Percentiles rank a stretch among this genome's conserved stretches.
These are phyloP conservation scores for Turdus rufiventris DNA, from an alignment of 2,113 vertebrate species.

Conservation along the genomic window DNA sequence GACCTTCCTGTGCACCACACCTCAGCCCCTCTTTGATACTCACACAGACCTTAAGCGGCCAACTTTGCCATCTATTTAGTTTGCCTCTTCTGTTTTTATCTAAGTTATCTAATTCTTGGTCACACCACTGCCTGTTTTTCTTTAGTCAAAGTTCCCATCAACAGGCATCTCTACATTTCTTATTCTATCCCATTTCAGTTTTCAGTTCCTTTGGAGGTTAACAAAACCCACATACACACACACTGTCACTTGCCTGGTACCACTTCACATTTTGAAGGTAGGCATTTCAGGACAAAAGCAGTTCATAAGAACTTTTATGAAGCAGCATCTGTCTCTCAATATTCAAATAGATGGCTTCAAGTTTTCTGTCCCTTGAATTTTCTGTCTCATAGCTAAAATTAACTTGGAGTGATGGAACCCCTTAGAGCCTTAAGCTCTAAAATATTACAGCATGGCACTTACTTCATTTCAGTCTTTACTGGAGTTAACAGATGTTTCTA, in stretches of 20 bases:
- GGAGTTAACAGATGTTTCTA: not conserved
- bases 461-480: not conserved
- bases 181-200: not conserved
- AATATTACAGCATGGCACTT: not conserved
- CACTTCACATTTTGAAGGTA: not conserved
- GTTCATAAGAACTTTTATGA: not conserved
- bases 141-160: not conserved
- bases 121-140: not conserved
- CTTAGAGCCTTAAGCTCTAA: not conserved
- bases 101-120: not conserved
- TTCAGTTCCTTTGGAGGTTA: not conserved
- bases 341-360: not conserved
- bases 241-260: accelerated
- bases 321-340: not conserved
- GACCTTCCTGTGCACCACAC: not conserved
- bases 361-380: not conserved
- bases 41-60: not conserved
- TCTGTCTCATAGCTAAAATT: not conserved
- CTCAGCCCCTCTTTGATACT: not conserved
- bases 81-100: not conserved
- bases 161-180: not conserved
- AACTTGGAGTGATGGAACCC: not conserved
- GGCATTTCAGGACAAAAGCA: not conserved
- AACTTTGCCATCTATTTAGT: not conserved
- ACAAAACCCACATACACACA: not conserved